phyloP scores from a whole-genome alignment of 64 coral and sea anemone species.

The Cladopsammia gracilis region DNA sequence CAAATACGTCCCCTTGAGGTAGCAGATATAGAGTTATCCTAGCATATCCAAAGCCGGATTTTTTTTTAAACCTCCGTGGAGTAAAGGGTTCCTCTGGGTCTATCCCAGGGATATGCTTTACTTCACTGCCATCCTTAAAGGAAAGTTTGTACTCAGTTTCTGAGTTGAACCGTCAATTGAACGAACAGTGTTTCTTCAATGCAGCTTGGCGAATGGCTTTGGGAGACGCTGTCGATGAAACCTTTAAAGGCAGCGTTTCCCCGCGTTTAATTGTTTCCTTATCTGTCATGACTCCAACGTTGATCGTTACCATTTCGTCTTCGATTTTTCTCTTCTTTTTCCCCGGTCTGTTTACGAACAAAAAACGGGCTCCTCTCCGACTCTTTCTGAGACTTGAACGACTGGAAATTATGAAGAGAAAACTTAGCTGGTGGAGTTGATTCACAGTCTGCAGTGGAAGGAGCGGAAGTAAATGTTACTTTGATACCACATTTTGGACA shows the following conservation, averaged over 20 bases:
- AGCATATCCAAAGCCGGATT: constrained; percentile 46
- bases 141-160: constrained; percentile 48
- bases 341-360: background rate
- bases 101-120: constrained; percentile 49
- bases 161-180: constrained; percentile 32
- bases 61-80: constrained; percentile 63
- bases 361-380: constrained; percentile 46
- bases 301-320: constrained; percentile 44
- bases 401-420: constrained; percentile 32
- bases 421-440: constrained; percentile 11
- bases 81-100: constrained; percentile 55
- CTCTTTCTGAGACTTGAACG: constrained; percentile 58
- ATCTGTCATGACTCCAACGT: constrained; percentile 52
- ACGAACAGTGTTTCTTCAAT: constrained; percentile 42
- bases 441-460: background rate
- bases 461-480: too few species aligned
- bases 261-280: constrained; percentile 32
- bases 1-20: constrained; percentile 36
- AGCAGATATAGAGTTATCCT: constrained; percentile 58
- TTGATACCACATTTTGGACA: constrained; percentile 5
- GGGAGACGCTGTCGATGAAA: constrained; percentile 33
- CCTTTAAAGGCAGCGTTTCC: constrained; percentile 15
- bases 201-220: constrained; percentile 50
- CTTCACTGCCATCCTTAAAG: constrained; percentile 62
- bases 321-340: constrained; percentile 54